Base-by-base conservation (phyloP, 92 coral and sea anemone genomes). In the Zoanthus gigantus region DNA sequence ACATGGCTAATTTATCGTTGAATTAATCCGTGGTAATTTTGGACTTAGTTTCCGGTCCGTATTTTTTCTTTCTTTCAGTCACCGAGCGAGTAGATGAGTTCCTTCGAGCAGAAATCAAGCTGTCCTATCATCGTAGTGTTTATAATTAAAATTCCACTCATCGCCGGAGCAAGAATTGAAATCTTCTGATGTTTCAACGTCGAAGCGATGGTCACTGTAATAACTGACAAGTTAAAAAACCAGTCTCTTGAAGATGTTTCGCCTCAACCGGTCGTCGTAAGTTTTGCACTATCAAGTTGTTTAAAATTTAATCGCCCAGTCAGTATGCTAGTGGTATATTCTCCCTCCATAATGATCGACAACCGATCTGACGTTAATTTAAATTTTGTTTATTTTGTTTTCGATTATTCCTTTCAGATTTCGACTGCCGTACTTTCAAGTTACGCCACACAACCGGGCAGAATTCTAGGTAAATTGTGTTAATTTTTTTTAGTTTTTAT, bases 231-330 rank as follows among this genome's bases (percentile, higher is more conserved):
- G 89, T 95, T 97, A 78, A 94, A 93, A 88, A 92, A 93, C 69
- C 99, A 97, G 88, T 95, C 99, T 1, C 87, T 97, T 57, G 98
- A 97, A 83, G 99, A 97, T 85, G 95, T 97, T 37, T 93, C 98
- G 9, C 81, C 91, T 87, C 90, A 94, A 84, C 94, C 94, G 56
- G 71, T 83, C 56, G 91, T 89, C 91, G 98, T 94, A 93, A 72
- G 88, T 83, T 63, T 37, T 53, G 72, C 31, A 50, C 45, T 80
- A 47, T 47, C 58, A 4, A 86, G 88, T 85, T 71, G 76, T 85
- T 85, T 53, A 71, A 50, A 90, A 69, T 78, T 83, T 83, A 16
- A 30, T 80, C 61, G 47, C 60, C 50, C 18, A 67, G 77, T 32
- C 56, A 16, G 52, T 44, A 28, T 76, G 76, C 69, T 23, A 16